Evolutionary conservation across 2,113 vertebrate species (phyloP), one percentile per base, ranked within the genome.

Genomic region (Perca flavescens): DNA sequence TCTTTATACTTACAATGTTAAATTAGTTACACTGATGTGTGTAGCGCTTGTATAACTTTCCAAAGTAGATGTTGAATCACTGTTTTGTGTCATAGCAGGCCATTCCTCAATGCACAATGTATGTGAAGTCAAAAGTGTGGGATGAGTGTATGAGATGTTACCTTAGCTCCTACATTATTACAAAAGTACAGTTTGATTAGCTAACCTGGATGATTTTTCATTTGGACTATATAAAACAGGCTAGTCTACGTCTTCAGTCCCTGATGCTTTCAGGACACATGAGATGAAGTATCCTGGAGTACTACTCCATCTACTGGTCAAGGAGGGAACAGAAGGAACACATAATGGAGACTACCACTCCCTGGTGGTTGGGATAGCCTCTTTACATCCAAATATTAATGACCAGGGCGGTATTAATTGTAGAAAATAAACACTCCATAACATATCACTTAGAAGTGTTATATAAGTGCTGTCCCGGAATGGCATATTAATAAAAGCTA

Each of bases 251-350:
- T 11, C 40, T 43, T 43, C 11, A 43, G 40, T 43, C 2, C 40
- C 10, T 43, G 40, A 43, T 43, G 36, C 15, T 28, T 67, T 21
- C 7, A 49, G 64, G 22, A 25, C 43, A 74, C 17, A 13, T 31
- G 19, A 46, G 19, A 57, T 15, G 54, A 58, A 60, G 25, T 65
- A 75, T 52, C 36, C 1, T 86, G 71, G 71, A 80, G 70, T 66
- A 80, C 75, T 34, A 43, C 85, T 34, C 87, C 91, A 87, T 66
- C 90, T 93, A 75, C 60, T 90, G 91, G 80, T 74, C 31, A 71
- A 57, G 14, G 14, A 77, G 8, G 46, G 61, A 65, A 86, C 5
- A 56, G 14, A 54, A 54, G 5, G 31, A 78, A 56, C 40, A 50
- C 36, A 49, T 0, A 25, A 21, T 10, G 15, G 8, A 64, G 11